Evolutionary conservation across 2,113 vertebrate species (phyloP).

Genomic region (Dromaius novaehollandiae): DNA sequence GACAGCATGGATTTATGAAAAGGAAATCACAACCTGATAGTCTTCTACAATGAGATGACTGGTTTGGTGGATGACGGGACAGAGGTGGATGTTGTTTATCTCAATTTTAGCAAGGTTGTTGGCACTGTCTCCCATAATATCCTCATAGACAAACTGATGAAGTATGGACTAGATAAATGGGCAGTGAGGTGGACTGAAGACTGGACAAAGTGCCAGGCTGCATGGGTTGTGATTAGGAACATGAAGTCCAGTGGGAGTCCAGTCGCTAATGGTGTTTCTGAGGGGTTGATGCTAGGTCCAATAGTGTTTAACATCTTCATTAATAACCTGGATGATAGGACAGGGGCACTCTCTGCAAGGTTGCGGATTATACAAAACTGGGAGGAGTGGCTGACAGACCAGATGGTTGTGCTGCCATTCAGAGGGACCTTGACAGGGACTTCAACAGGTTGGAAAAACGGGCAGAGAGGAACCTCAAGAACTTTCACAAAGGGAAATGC

Average conservation of each 20-base stretch:
- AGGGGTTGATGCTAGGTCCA: neutral
- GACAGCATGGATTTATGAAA: neutral
- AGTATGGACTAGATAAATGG: neutral
- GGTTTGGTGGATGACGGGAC: neutral
- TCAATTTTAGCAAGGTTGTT: neutral
- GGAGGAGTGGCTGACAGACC: neutral
- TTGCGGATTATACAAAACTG: neutral
- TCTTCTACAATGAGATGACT: neutral
- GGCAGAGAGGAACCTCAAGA: neutral
- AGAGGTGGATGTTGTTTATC: neutral
- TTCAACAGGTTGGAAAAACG: neutral
- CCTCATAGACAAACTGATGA: neutral
- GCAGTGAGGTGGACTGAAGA: neutral
- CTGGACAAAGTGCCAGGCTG: neutral
- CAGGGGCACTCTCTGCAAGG: neutral
- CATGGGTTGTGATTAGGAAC: neutral
- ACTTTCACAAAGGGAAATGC: neutral
- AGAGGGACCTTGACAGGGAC: neutral
- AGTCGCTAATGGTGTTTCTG: neutral
- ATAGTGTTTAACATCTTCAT: neutral
- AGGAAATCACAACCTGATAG: neutral
- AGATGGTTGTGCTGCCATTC: neutral
- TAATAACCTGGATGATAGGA: accelerated
- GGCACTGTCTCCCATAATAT: neutral
- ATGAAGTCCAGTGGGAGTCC: neutral